These are phyloP conservation scores for Tachysurus vachellii DNA, from an alignment of 2,113 vertebrate species.

Conservation along the genomic window DNA sequence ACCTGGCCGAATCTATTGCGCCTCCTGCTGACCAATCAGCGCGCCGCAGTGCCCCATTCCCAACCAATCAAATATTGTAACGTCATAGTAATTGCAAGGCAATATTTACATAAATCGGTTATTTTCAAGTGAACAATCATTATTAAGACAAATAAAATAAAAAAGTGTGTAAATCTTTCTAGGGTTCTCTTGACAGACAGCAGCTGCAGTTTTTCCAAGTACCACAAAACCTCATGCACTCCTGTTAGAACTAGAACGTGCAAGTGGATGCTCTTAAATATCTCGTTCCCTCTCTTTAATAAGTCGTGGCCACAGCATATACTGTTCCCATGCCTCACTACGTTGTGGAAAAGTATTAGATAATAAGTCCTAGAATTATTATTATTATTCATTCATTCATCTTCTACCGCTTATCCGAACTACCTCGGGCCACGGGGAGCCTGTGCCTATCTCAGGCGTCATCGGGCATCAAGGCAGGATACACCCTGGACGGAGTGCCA, in stretches of 20 bases:
- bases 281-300: not conserved
- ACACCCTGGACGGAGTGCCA: too few relatives aligned
- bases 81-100: not conserved
- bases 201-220: not conserved
- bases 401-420: too few relatives aligned
- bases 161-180: not conserved
- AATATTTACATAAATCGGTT: not conserved
- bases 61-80: constrained; percentile 7
- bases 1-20: not conserved
- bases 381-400: too few relatives aligned
- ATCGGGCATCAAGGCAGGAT: too few relatives aligned
- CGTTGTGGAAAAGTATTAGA: not conserved
- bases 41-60: not conserved
- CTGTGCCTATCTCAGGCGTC: too few relatives aligned
- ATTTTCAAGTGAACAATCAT: not conserved
- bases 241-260: not conserved
- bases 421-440: too few relatives aligned
- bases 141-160: not conserved
- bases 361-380: not conserved
- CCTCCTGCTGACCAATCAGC: constrained; percentile 15
- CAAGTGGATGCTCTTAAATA: not conserved
- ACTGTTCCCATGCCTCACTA: not conserved
- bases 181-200: not conserved
- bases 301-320: not conserved
- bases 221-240: not conserved